These are phyloP conservation scores for Trichoplusia ni DNA, from an alignment of 1,140 invertebrate species.

Conservation along the genomic window DNA sequence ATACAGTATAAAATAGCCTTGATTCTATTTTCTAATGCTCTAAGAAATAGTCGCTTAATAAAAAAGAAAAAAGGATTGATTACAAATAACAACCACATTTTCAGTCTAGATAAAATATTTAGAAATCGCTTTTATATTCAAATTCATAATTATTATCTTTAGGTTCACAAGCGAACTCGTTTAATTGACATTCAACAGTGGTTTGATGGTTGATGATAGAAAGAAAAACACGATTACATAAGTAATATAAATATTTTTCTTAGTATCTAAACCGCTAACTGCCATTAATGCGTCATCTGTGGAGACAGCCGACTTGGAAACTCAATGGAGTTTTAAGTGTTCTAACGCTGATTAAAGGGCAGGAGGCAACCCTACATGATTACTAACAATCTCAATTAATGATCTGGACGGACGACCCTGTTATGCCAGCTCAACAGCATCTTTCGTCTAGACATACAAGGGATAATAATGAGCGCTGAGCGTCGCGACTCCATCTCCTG, in stretches of 20 bases:
- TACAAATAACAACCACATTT: no score
- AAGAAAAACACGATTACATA: neutral
- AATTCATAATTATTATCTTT: constrained; percentile 1
- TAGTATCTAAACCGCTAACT: no score
- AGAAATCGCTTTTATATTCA: neutral
- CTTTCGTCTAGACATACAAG: constrained; percentile 64
- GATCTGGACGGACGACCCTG: neutral
- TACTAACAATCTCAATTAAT: neutral
- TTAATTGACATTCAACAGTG: neutral
- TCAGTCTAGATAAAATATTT: no score
- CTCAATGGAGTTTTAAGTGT: no score
- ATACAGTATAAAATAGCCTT: no score
- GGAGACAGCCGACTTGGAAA: no score
- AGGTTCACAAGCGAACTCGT: neutral
- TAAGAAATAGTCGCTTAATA: no score
- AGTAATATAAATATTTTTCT: neutral
- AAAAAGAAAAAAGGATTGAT: no score
- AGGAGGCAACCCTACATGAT: neutral
- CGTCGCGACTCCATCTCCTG: constrained; percentile 38
- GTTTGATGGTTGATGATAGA: neutral
- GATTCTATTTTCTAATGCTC: no score
- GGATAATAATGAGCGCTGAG: constrained; percentile 42
- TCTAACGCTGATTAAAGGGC: no score
- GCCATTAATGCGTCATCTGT: no score
- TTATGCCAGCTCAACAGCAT: constrained; percentile 16